Base-by-base conservation (phyloP, 2,888 invertebrate species). In the Patella ulyssiponensis region DNA sequence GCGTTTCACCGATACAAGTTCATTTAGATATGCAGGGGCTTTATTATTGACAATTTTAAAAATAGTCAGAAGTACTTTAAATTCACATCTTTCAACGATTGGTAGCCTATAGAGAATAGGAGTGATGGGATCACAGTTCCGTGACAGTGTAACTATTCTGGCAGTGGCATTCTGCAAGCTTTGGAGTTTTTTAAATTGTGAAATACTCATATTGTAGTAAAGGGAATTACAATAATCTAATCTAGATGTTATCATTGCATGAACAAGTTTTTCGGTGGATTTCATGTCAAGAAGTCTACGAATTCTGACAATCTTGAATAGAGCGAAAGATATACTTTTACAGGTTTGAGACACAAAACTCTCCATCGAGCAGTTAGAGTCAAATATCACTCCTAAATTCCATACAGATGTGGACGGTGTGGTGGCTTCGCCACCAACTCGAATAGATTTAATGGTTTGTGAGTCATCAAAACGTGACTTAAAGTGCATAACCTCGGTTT, bases 191-290 rank as follows among this genome's bases (percentile, higher is more conserved):
- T 56, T 56, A n/a, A 56, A 17, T 56, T 56, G 15, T 14, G 15
- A 3, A 14, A 4, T n/a, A 17, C 56, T 14, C 14, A 56, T 14
- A 56, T 56, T 56, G n/a, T 56, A 56, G 15, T 56, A 56, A 33
- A 33, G 33, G 33, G 33, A 33, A 33, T 33, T 33, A 7, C 33
- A 33, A 5, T 33, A 33, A 7, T 56, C 15, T 56, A 56, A 56
- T 56, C 56, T 56, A n/a, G 56, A 56, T n/a, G 56, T 56, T 56
- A 56, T 56, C 56, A 56, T 56, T 14, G 56, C 56, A 56, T 56
- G 14, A n/a, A 56, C 14, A 17, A 14, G n/a, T 56, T 56, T 56
- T 56, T 56, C 56, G 15, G 15, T 56, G n/a, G 15, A 56, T 56
- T 56, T n/a, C n/a, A 17, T 14, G 4, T 14, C n/a, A 56, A 56